phyloP scores from a whole-genome alignment of 2,888 invertebrate species.

The Leptinotarsa rubiginosa region DNA sequence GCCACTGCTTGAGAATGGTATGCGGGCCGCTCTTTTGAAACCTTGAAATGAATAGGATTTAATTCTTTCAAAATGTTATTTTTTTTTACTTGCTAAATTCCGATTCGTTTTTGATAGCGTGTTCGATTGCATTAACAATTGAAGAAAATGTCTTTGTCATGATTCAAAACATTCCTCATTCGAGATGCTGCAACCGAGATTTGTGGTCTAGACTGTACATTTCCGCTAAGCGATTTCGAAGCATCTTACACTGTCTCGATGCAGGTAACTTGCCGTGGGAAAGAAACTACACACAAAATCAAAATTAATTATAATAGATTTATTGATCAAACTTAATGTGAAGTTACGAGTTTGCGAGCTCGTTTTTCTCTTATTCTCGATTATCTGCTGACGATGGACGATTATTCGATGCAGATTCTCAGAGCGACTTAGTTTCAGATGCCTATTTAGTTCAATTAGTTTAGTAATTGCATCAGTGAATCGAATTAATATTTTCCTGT shows the following conservation, averaged over 20 bases:
- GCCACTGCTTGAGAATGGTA: slow-evolving; percentile 40
- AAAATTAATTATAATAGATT: slow-evolving; percentile 65
- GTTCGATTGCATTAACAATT: slow-evolving; percentile 16
- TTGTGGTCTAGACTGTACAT: slow-evolving; percentile 54
- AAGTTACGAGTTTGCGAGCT: slow-evolving; percentile 32
- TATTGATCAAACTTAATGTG: slow-evolving; percentile 61
- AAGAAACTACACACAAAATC: slow-evolving; percentile 61
- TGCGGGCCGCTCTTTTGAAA: slow-evolving; percentile 45
- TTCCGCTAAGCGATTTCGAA: slow-evolving; percentile 63
- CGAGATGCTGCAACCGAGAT: slow-evolving; percentile 31
- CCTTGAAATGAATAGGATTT: slow-evolving; percentile 30
- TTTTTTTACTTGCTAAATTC: slow-evolving; percentile 18
- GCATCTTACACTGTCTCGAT: slow-evolving; percentile 60
- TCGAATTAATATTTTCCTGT: slow-evolving; percentile 53
- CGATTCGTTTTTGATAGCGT: slow-evolving; percentile 6
- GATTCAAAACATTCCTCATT: slow-evolving; percentile 20
- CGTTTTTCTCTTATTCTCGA: slow-evolving; percentile 40
- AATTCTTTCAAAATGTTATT: slow-evolving; percentile 12
- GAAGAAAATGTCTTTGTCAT: slow-evolving; percentile 19
- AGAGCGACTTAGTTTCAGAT: slow-evolving; percentile 36
- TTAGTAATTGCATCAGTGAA: slow-evolving; percentile 33
- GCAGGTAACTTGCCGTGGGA: slow-evolving; percentile 64
- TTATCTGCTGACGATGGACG: slow-evolving; percentile 21
- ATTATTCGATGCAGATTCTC: slow-evolving; percentile 33
- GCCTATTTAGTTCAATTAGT: slow-evolving; percentile 32